A percentile compares a stretch with the other conserved stretches of the same genome.
These are phyloP conservation scores for Archaeoteleia sp. DNA, from an alignment of 2,888 invertebrate genomes.

Conservation along the genomic window DNA sequence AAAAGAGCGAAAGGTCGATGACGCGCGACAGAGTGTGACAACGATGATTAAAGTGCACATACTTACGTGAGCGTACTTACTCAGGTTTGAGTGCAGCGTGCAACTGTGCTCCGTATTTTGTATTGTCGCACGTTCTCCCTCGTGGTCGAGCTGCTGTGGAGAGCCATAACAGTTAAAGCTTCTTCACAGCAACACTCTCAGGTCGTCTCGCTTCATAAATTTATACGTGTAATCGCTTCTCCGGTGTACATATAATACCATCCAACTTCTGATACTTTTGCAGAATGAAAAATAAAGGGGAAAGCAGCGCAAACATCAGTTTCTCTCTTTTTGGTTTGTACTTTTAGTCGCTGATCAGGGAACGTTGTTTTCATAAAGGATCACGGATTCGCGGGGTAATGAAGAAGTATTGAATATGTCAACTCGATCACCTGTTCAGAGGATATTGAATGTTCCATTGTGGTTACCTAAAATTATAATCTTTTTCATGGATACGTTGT, in stretches of 20 bases:
- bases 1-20: constrained; percentile 65
- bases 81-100: constrained; percentile 53
- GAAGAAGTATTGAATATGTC: constrained; percentile 6
- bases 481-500: constrained; percentile 5
- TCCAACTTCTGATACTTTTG: constrained; percentile 14
- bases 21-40: constrained; percentile 65
- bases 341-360: constrained; percentile 25
- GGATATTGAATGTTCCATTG: constrained; percentile 7
- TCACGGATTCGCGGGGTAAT: constrained; percentile 19
- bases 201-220: constrained; percentile 27
- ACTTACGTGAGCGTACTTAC: constrained; percentile 68
- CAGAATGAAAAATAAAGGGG: constrained; percentile 26
- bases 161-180: constrained; percentile 34
- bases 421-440: no score
- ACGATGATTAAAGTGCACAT: constrained; percentile 72
- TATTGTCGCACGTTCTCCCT: constrained; percentile 47
- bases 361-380: constrained; percentile 16
- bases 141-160: constrained; percentile 35
- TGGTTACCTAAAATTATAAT: constrained; percentile 15
- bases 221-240: constrained; percentile 43
- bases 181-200: constrained; percentile 29
- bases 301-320: neutral
- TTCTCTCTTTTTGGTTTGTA: constrained; percentile 14
- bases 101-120: constrained; percentile 28
- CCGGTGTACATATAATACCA: constrained; percentile 8